Conservation (phyloP, 2,113 vertebrate genomes). For the Rhombomys opimus region DNA sequence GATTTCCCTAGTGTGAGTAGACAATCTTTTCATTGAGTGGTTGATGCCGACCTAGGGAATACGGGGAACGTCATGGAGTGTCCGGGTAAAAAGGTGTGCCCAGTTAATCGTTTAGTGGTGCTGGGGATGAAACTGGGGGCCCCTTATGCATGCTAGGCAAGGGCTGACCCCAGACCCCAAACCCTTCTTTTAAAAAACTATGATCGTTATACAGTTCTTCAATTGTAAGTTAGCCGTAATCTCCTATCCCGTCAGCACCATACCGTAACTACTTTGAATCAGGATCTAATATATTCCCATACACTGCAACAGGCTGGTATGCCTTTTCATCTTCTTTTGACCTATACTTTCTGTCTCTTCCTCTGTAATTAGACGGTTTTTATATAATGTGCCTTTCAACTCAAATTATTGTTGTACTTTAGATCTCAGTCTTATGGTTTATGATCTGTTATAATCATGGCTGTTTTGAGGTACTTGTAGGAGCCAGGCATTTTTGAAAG, state of each 20-base stretch:
- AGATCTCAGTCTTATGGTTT: neutral
- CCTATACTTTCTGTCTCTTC: neutral
- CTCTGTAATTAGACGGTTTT: neutral
- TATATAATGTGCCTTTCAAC: neutral
- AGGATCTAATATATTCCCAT: neutral
- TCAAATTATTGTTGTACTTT: neutral
- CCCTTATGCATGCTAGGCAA: neutral
- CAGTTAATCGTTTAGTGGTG: neutral
- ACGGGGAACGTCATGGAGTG: too few species aligned
- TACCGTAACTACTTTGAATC: neutral
- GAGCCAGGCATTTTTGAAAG: neutral
- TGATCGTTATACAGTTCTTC: neutral
- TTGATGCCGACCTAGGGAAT: too few species aligned
- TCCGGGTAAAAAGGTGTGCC: too few species aligned
- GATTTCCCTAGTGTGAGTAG: neutral
- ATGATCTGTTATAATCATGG: neutral
- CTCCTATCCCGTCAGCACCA: neutral
- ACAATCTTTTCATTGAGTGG: too few species aligned
- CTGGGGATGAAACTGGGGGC: neutral
- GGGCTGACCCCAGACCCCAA: neutral
- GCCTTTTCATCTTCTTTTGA: neutral
- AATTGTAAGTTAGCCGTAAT: neutral
- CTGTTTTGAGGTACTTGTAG: neutral
- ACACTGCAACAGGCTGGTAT: neutral
- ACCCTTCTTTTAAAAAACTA: neutral